Evolutionary conservation across 2,113 vertebrate genomes (phyloP), one percentile per base, ranked within the genome.

Genomic region (Colius striatus): DNA sequence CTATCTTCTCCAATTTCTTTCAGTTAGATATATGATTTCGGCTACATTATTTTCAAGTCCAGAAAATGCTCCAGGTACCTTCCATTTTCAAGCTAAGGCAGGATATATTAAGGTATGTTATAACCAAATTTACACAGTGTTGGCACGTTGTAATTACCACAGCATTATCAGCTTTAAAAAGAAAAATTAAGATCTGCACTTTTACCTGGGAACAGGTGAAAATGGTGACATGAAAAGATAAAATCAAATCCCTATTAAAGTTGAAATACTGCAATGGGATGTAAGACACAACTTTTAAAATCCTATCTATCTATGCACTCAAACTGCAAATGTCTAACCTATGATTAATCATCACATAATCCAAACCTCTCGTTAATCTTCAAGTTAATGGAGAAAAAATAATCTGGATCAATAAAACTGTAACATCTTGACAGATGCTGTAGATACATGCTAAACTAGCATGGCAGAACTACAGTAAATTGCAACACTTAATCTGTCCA

Each of bases 351-450:
- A 70, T 48, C 55, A 58, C 34, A 76, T 73, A 73, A 87, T 34
- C 34, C 74, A 96, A 71, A 10, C 34, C 29, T 72, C 32, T 89
- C 13, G 93, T 95, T 94, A 89, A 84, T 93, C 36, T 57, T 96
- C n/a, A 80, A 53, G 2, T 78, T 85, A 95, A 95, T 84, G 72
- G 72, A 66, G 92, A 75, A 95, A 94, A 97, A 93, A 83, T 67
- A 73, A 92, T 79, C 50, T 34, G 9, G 68, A 93, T 84, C 71
- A 15, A 78, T 96, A 55, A 62, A 74, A 63, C 45, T 16, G 7
- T 89, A 79, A 79, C 32, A 51, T 27, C 43, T 89, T 91, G 82
- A 73, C 61, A 66, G 57, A 72, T 87, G 57, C 38, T 70, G 32
- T 68, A 76, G 57, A 61, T 53, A 70, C 47, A 57, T 16, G 16